phyloP scores from a whole-genome alignment of 1,140 invertebrate genomes.

The Heliconius nattereri region DNA sequence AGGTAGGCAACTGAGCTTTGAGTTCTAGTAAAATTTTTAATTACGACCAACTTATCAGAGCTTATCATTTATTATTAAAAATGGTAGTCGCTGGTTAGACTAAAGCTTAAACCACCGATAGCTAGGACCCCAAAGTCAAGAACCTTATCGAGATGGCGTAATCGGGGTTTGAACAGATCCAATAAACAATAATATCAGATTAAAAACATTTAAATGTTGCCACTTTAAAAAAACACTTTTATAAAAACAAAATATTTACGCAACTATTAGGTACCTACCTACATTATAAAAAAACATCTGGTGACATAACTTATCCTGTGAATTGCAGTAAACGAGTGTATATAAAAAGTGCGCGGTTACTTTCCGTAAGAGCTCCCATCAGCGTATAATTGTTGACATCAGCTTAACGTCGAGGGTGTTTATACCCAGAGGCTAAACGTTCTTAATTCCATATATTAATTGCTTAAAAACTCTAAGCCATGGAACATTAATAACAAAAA shows the following conservation, averaged over 20 bases:
- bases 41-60: too few relatives aligned
- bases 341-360: not conserved
- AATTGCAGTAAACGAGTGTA: not conserved
- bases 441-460: constrained; percentile 21
- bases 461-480: constrained; percentile 14
- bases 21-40: too few relatives aligned
- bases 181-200: not conserved
- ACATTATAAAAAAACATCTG: constrained; percentile 6
- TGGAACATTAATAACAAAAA: constrained; percentile 22
- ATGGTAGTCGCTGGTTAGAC: too few relatives aligned
- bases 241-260: not conserved
- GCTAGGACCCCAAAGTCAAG: too few relatives aligned
- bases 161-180: too few relatives aligned
- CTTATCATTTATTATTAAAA: too few relatives aligned
- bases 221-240: not conserved
- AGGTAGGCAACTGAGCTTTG: too few relatives aligned
- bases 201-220: not conserved
- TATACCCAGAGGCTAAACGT: constrained; percentile 15
- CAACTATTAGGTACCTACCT: not conserved
- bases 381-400: constrained; percentile 20
- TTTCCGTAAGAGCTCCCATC: constrained; percentile 9
- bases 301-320: constrained; percentile 8
- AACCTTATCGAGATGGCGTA: too few relatives aligned
- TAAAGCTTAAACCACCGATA: too few relatives aligned
- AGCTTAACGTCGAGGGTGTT: constrained; percentile 18